Evolutionary conservation across 2,113 vertebrate genomes (phyloP).

Genomic region (Arothron firmamentum): DNA sequence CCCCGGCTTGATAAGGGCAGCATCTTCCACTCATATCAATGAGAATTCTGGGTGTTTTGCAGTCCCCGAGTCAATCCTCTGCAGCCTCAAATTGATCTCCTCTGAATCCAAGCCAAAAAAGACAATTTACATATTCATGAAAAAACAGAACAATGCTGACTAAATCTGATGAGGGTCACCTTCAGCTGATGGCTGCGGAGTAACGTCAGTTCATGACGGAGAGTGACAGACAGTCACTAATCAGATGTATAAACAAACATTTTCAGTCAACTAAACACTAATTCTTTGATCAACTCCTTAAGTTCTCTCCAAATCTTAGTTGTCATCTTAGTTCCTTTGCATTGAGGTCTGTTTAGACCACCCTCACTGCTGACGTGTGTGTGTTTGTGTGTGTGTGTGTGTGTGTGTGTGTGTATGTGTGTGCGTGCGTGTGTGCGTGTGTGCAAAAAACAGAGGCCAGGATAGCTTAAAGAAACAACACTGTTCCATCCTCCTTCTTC

Average conservation of each 20-base stretch:
- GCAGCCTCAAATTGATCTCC: constrained; percentile 53
- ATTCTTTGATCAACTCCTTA: background rate
- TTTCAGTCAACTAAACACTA: background rate
- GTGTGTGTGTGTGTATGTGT: constrained; percentile 6
- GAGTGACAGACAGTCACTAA: background rate
- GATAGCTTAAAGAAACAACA: no score
- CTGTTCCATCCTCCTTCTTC: no score
- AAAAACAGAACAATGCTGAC: constrained; percentile 49
- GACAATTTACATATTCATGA: constrained; percentile 63
- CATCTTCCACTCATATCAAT: constrained; percentile 60
- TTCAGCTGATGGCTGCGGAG: constrained; percentile 40
- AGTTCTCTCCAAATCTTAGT: background rate
- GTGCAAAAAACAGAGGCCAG: background rate
- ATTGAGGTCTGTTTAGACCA: background rate
- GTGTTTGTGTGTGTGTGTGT: constrained; percentile 9
- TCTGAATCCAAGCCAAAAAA: constrained; percentile 54
- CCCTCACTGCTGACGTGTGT: background rate
- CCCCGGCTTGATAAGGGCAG: constrained; percentile 52
- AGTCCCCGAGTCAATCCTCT: constrained; percentile 53
- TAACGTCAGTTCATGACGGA: constrained; percentile 29
- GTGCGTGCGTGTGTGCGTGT: constrained; percentile 10
- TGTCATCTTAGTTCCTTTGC: background rate
- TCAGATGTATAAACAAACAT: background rate
- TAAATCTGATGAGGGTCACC: constrained; percentile 57
- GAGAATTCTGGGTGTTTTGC: constrained; percentile 61